phyloP scores from a whole-genome alignment of 2,888 invertebrate genomes.

The Hemistola chrysoprasaria region DNA sequence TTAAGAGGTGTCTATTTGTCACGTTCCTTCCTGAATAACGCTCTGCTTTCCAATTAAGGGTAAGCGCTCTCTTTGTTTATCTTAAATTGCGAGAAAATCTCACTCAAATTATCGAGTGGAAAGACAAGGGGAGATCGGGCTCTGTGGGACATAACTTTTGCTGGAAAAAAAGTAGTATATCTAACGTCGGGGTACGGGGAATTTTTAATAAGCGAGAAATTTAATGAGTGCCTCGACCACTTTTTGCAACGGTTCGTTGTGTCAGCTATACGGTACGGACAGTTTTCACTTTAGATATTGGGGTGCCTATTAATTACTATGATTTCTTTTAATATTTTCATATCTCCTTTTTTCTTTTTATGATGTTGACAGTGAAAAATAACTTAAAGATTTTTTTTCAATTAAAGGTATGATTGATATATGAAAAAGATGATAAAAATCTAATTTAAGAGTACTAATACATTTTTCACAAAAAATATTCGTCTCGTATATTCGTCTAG shows the following conservation, averaged over 20 bases:
- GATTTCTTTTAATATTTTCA: conserved; percentile 7
- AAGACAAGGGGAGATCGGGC: conserved; percentile 72
- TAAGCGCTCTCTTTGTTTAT: conserved; percentile 82
- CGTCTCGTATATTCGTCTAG: too few relatives aligned
- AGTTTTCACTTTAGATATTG: conserved; percentile 46
- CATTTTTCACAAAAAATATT: too few relatives aligned
- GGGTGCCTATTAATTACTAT: conserved; percentile 31
- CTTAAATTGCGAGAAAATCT: conserved; percentile 83
- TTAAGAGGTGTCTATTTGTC: conserved; percentile 83
- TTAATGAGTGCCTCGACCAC: conserved; percentile 70
- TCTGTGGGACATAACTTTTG: conserved; percentile 74
- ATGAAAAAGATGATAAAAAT: too few relatives aligned
- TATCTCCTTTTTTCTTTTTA: conserved; percentile 3
- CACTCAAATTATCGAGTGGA: conserved; percentile 81
- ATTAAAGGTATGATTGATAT: too few relatives aligned
- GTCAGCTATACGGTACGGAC: conserved; percentile 56
- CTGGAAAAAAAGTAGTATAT: conserved; percentile 77
- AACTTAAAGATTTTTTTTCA: too few relatives aligned
- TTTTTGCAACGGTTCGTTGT: conserved; percentile 61
- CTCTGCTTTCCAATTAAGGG: conserved; percentile 82
- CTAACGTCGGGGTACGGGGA: conserved; percentile 68
- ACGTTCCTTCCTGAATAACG: conserved; percentile 80
- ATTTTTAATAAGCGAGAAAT: conserved; percentile 82
- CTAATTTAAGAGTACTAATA: too few relatives aligned
- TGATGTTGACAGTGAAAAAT: too few relatives aligned